Base-by-base conservation (phyloP, 1,140 invertebrate genomes). In the Cydia splendana region DNA sequence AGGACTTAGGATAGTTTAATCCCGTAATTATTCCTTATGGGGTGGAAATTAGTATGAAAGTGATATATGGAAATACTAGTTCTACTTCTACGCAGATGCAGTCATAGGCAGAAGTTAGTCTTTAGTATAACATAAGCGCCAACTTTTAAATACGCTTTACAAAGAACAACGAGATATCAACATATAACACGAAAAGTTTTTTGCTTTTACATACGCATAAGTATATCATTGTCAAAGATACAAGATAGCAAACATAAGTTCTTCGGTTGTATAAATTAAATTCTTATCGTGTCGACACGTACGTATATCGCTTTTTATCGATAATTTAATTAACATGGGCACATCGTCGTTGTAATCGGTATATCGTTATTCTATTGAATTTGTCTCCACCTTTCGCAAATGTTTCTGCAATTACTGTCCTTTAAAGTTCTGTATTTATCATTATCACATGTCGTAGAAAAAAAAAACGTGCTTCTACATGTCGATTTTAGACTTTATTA, bases 361-460 rank as follows among this genome's bases (percentile, higher is more conserved):
- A 62, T 62, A 62, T 62, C 7, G 18, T 24, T 24, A 62, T 62
- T 62, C 57, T 62, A 62, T 62, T 62, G 57, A 62, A 62, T 24
- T 62, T 62, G 18, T 62, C 20, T 62, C 57, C 57, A 53, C 51
- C 51, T 53, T 53, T 53, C 9, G 57, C 57, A 24, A 10, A 62
- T 62, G 57, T 15, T 57, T 18, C 57, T 62, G 9, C 51, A 53
- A 53, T 53, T 62, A 62, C 20, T 62, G 57, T 62, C 57, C 57
- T 62, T 62, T 62, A 24, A 24, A 20, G 53, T 57, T 18, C 57
- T n/a, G 57, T 62, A 62, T 57, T 57, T 57, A 57, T 62, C 57
- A 62, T 62, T 62, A 62, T 10, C 57, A 62, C 57, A 62, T 62
- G 57, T 24, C 57, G 57, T 62, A 24, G 57, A 62, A 62, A 62